Conservation (phyloP, 2,888 invertebrate genomes). For the Sminthurinus aureus region DNA sequence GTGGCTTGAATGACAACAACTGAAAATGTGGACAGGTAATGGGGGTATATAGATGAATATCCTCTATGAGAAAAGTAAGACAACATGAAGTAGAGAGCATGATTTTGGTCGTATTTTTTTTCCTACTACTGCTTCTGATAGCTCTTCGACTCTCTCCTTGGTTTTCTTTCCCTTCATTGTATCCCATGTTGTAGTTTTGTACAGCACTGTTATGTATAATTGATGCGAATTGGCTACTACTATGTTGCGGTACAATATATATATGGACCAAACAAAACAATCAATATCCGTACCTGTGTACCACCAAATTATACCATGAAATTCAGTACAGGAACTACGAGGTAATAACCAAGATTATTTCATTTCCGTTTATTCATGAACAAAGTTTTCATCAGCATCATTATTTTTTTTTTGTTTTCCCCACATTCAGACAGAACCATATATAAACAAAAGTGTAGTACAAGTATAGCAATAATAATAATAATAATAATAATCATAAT, state of each 20-base stretch:
- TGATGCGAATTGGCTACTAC: constrained; percentile 3
- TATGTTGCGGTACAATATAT: constrained; percentile 17
- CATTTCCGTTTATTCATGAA: constrained; percentile 47
- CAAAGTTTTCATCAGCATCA: constrained; percentile 41
- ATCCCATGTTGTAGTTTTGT: constrained; percentile 14
- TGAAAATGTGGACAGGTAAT: constrained; percentile 4
- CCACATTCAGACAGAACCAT: constrained; percentile 7
- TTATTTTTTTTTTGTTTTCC: constrained; percentile 25
- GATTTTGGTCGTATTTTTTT: constrained; percentile 22
- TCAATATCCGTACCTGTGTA: constrained; percentile 35
- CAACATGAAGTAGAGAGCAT: constrained; percentile 26
- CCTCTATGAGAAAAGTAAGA: constrained; percentile 3
- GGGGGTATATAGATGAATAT: not conserved
- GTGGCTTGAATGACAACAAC: constrained; percentile 18
- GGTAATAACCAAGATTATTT: constrained; percentile 44
- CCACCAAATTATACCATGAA: constrained; percentile 42
- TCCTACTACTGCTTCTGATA: not conserved
- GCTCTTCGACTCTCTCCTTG: constrained; percentile 3
- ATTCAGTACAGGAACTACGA: constrained; percentile 43
- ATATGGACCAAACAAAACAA: constrained; percentile 45
- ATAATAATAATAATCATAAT: too few species aligned
- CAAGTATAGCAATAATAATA: not conserved
- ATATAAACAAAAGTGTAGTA: constrained; percentile 2
- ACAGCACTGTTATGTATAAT: constrained; percentile 36
- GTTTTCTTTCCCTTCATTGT: not conserved